Evolutionary conservation across 2,888 invertebrate species (phyloP).

Genomic region (Apeira syringaria): DNA sequence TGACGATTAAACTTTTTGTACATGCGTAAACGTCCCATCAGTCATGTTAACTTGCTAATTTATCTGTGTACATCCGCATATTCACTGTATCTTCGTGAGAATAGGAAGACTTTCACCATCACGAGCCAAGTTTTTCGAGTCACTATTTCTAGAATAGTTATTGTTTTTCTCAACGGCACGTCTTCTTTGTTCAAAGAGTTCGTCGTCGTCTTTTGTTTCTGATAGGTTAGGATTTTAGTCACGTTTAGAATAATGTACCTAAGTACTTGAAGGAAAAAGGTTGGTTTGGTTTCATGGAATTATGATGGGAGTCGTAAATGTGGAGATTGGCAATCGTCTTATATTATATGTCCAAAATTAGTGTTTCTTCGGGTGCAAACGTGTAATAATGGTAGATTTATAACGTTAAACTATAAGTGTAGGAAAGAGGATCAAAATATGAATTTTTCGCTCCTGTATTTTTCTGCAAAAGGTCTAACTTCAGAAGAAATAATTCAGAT

Average conservation of each 20-base stretch:
- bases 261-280: background rate
- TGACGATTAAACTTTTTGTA: conserved; percentile 5
- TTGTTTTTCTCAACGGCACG: conserved; percentile 24
- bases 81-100: conserved; percentile 58
- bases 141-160: conserved; percentile 39
- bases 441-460: too few relatives aligned
- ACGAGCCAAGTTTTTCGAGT: conserved; percentile 47
- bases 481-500: too few relatives aligned
- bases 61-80: conserved; percentile 38
- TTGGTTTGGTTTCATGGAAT: too few relatives aligned
- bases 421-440: too few relatives aligned
- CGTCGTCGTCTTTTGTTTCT: conserved; percentile 14
- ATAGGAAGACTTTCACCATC: conserved; percentile 62
- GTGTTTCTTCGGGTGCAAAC: too few relatives aligned
- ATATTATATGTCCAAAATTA: too few relatives aligned
- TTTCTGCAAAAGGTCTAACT: too few relatives aligned
- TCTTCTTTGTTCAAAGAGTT: conserved; percentile 31
- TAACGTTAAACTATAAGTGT: too few relatives aligned
- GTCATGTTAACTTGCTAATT: conserved; percentile 19
- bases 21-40: conserved; percentile 20
- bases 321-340: too few relatives aligned
- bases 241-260: conserved; percentile 5
- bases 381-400: too few relatives aligned
- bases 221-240: conserved; percentile 9
- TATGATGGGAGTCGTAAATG: too few relatives aligned